Percentiles rank a stretch among this genome's conserved stretches.
phyloP scores from a whole-genome alignment of 2,113 vertebrate species.

The Colaptes auratus region DNA sequence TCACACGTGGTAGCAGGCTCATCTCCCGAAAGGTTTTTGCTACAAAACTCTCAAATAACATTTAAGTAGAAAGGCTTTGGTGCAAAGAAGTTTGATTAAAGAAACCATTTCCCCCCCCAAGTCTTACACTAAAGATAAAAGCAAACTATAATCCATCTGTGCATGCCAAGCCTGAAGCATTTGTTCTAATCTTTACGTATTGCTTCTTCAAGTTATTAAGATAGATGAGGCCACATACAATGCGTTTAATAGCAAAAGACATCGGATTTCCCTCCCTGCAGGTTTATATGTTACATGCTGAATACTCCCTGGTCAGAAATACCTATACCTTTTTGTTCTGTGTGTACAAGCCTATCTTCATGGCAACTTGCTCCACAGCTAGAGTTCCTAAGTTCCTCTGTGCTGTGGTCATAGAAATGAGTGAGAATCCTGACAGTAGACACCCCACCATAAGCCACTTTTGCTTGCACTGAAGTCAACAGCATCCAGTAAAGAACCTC shows the following conservation, averaged over 20 bases:
- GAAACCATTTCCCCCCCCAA: neutral
- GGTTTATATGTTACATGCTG: neutral
- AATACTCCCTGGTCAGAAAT: neutral
- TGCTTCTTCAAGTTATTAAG: neutral
- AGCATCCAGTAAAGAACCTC: neutral
- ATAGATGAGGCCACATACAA: neutral
- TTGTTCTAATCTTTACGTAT: neutral
- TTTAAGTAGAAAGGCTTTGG: neutral
- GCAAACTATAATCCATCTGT: constrained; percentile 6
- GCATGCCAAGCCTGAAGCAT: neutral
- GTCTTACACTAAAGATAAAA: neutral
- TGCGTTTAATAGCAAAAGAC: neutral
- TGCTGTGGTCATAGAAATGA: neutral
- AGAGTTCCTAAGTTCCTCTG: neutral
- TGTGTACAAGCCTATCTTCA: neutral
- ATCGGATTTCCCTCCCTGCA: neutral
- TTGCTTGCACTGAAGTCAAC: neutral
- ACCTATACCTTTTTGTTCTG: neutral
- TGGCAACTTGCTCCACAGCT: neutral
- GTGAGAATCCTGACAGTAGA: neutral
- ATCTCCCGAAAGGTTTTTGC: neutral
- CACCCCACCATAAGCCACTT: neutral
- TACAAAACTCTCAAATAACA: neutral
- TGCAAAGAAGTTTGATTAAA: neutral
- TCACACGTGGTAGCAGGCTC: neutral